These are phyloP conservation scores for Dasysyrphus albostriatus DNA, from an alignment of 2,888 invertebrate genomes.

Conservation along the genomic window DNA sequence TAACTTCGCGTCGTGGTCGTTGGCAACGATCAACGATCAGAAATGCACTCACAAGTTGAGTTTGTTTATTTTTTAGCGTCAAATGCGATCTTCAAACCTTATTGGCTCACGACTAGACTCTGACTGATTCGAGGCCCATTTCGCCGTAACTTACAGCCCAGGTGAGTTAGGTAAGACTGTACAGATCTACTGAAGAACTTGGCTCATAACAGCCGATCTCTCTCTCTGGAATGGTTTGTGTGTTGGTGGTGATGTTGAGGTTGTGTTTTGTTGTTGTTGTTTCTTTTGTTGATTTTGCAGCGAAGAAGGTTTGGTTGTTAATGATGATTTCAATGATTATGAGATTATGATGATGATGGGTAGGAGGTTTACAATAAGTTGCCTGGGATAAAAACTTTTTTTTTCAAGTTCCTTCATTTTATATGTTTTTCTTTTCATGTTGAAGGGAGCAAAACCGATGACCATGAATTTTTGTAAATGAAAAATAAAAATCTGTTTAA, in stretches of 20 bases:
- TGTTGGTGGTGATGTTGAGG: conserved; percentile 32
- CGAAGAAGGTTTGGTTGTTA: conserved; percentile 34
- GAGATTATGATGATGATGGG: conserved; percentile 50
- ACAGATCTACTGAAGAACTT: conserved; percentile 17
- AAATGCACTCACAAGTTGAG: conserved; percentile 38
- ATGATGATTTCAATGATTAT: conserved; percentile 17
- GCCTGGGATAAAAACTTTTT: conserved; percentile 38
- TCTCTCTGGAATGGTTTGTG: conserved; percentile 12
- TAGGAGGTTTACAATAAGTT: conserved; percentile 63
- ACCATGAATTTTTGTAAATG: conserved; percentile 47
- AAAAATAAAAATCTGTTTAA: neutral
- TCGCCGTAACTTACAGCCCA: conserved; percentile 51
- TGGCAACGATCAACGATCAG: conserved; percentile 30
- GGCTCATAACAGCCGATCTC: conserved; percentile 32
- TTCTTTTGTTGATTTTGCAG: conserved; percentile 47
- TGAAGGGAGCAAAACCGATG: conserved; percentile 14
- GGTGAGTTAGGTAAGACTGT: neutral
- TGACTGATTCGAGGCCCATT: conserved; percentile 64
- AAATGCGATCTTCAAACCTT: conserved; percentile 66
- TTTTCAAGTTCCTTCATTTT: conserved; percentile 41
- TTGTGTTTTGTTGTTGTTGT: conserved; percentile 21
- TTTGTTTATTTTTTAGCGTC: conserved; percentile 21
- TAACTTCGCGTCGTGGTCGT: conserved; percentile 35
- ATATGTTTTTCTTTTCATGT: conserved; percentile 17
- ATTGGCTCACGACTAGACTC: conserved; percentile 72